phyloP scores from a whole-genome alignment of 2,113 vertebrate genomes.

The Gnathonemus longibarbis region DNA sequence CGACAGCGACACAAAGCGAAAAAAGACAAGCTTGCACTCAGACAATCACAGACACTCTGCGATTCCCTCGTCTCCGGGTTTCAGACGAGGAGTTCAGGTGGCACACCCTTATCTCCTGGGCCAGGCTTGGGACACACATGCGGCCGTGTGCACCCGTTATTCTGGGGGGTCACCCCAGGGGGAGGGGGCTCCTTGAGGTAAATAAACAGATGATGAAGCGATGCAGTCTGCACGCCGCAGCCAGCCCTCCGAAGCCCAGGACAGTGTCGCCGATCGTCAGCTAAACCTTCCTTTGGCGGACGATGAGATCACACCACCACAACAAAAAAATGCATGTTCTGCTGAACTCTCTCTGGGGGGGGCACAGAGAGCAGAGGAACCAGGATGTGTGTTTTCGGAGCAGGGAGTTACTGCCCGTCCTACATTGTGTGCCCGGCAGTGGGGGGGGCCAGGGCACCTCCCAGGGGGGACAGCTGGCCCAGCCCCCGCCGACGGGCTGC shows the following conservation, averaged over 20 bases:
- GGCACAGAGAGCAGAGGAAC: neutral
- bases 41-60: neutral
- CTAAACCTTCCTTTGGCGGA: neutral
- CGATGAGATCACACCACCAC: neutral
- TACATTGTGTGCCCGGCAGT: neutral
- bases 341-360: neutral
- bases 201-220: conserved; percentile 49
- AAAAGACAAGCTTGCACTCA: neutral
- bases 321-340: neutral
- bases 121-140: neutral
- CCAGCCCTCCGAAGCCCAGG: neutral
- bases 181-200: neutral
- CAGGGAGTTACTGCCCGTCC: neutral
- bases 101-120: neutral
- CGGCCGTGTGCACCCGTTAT: neutral
- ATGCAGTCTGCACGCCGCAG: neutral
- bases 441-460: neutral
- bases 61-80: neutral
- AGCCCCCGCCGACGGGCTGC: neutral
- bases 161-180: neutral
- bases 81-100: neutral
- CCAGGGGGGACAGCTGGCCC: neutral
- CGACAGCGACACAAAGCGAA: neutral
- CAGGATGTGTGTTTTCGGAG: neutral
- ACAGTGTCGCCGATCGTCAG: neutral